Conservation (phyloP, 2,113 vertebrate species). For the Strigops habroptila region DNA sequence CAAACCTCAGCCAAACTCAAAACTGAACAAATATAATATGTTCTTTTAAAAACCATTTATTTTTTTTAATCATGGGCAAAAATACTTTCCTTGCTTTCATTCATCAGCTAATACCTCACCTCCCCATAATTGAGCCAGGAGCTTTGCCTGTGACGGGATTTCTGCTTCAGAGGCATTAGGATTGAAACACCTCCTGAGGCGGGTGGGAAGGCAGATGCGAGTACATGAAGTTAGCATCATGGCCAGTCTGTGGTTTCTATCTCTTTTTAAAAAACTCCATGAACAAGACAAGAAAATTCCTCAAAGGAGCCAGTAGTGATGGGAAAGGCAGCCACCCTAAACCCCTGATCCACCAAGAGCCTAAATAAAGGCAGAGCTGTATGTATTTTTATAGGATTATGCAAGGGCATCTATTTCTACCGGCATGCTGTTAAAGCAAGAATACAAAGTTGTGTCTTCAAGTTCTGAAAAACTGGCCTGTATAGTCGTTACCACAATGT, state of each 20-base stretch:
- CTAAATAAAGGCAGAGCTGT: neutral
- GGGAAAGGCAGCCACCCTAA: neutral
- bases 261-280: neutral
- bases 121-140: neutral
- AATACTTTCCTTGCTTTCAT: conserved; percentile 45
- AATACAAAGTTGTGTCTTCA: neutral
- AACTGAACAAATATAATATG: conserved; percentile 52
- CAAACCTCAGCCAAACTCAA: conserved; percentile 61
- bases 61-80: conserved; percentile 30
- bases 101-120: conserved; percentile 15
- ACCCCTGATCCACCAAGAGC: neutral
- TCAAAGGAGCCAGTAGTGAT: neutral
- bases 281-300: neutral
- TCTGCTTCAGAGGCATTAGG: accelerated
- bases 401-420: neutral
- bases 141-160: neutral
- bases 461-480: neutral
- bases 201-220: neutral
- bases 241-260: neutral
- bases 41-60: conserved; percentile 38
- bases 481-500: neutral
- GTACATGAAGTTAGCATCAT: neutral
- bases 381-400: neutral
- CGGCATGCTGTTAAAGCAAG: neutral
- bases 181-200: neutral